These are phyloP conservation scores for Torymus tubicola DNA, from an alignment of 2,888 invertebrate genomes.

Conservation along the genomic window DNA sequence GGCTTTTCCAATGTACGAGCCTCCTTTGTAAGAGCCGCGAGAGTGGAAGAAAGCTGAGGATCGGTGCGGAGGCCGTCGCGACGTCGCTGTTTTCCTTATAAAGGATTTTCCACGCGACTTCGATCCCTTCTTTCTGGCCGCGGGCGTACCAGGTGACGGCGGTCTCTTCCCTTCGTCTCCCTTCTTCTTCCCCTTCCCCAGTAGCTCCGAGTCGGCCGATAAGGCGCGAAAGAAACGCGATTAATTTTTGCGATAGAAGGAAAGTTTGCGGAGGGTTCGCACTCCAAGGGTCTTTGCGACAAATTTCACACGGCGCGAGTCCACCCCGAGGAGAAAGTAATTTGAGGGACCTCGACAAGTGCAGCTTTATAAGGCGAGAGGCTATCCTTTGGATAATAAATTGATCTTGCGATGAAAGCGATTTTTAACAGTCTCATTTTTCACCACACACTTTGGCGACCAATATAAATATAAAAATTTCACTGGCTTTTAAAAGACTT, in stretches of 20 bases:
- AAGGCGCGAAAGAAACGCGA: conserved; percentile 40
- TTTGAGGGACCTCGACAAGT: conserved; percentile 6
- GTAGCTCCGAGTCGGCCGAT: conserved; percentile 3
- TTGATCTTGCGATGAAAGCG: conserved; percentile 26
- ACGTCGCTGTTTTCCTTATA: conserved; percentile 49
- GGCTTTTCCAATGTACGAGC: conserved; percentile 14
- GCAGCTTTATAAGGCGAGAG: conserved; percentile 20
- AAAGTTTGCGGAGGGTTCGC: conserved; percentile 14
- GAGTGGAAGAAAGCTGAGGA: conserved; percentile 6
- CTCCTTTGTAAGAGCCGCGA: conserved; percentile 29
- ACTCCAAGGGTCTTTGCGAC: conserved; percentile 18
- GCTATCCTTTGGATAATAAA: conserved; percentile 24
- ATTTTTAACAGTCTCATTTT: not conserved
- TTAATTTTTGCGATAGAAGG: conserved; percentile 46
- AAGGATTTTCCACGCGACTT: conserved; percentile 53
- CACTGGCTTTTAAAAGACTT: too few species aligned
- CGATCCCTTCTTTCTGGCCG: not conserved
- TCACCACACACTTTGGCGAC: too few species aligned
- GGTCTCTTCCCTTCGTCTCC: not conserved
- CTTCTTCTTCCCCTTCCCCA: not conserved
- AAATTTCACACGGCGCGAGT: conserved; percentile 37
- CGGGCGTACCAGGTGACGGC: not conserved
- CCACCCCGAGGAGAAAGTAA: conserved; percentile 10
- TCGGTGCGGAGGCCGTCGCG: conserved; percentile 27
- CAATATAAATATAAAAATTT: too few species aligned